These are phyloP conservation scores for Falco punctatus DNA, from an alignment of 2,113 vertebrate genomes.

Conservation along the genomic window DNA sequence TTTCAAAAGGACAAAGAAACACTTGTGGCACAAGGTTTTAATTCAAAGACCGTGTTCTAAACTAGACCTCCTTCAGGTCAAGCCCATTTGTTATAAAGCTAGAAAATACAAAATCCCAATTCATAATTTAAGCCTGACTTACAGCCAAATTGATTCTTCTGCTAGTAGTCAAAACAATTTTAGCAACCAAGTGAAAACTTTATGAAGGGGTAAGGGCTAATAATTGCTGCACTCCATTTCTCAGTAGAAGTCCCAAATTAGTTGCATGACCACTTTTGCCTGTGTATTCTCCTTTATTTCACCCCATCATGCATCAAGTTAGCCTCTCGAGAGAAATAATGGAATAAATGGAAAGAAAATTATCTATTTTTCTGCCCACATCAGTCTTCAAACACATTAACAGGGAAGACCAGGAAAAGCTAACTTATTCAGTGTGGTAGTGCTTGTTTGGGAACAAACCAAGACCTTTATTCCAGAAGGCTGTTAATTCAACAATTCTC, in stretches of 20 bases:
- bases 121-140: background rate
- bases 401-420: background rate
- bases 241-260: background rate
- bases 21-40: background rate
- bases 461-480: background rate
- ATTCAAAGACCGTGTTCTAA: background rate
- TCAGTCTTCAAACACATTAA: background rate
- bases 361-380: background rate
- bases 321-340: background rate
- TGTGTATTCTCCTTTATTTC: background rate
- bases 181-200: background rate
- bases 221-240: background rate
- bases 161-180: background rate
- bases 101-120: background rate
- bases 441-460: background rate
- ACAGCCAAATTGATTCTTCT: background rate
- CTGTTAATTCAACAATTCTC: background rate
- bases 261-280: background rate
- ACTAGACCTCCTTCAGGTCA: background rate
- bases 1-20: background rate
- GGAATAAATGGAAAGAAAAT: background rate
- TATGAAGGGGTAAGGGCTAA: background rate
- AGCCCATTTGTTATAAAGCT: background rate
- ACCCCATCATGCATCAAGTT: background rate
- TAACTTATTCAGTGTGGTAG: background rate